Evolutionary conservation across 2,797 vertebrate genomes (phyloP).

Genomic region (Vespertilio murinus): DNA sequence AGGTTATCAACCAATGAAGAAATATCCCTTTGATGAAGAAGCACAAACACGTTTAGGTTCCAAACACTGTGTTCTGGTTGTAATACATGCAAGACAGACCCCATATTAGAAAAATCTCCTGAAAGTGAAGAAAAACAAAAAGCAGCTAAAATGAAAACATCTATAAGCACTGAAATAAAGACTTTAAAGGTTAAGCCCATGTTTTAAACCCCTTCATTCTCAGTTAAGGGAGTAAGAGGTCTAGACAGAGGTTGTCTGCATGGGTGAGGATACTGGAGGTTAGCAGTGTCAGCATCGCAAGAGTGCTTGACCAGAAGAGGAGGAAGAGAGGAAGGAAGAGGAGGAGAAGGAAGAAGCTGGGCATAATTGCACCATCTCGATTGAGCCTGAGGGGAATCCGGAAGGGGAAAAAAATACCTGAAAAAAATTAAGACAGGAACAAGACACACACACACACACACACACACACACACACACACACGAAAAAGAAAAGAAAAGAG

Average conservation of each 20-base stretch:
- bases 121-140: conserved; percentile 74
- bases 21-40: conserved; percentile 71
- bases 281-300: conserved; percentile 90
- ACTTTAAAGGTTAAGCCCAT: conserved; percentile 75
- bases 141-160: conserved; percentile 80
- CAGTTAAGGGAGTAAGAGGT: conserved; percentile 88
- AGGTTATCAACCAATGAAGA: conserved; percentile 66
- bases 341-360: conserved; percentile 93
- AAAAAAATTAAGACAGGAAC: conserved; percentile 89
- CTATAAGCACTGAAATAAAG: conserved; percentile 80
- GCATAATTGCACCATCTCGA: conserved; percentile 91
- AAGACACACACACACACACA: too few relatives aligned
- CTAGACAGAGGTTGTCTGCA: conserved; percentile 85
- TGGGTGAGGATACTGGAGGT: conserved; percentile 87
- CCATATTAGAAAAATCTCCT: conserved; percentile 69
- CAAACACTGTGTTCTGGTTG: conserved; percentile 57
- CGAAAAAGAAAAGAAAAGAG: conserved; percentile 79
- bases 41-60: conserved; percentile 70
- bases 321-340: conserved; percentile 63
- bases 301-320: conserved; percentile 90
- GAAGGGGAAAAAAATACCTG: conserved; percentile 97
- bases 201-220: conserved; percentile 87
- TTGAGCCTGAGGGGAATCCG: conserved; percentile 93
- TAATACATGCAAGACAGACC: conserved; percentile 74
- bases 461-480: too few relatives aligned